phyloP scores from a whole-genome alignment of 2,797 vertebrate genomes.

The Chelon labrosus region DNA sequence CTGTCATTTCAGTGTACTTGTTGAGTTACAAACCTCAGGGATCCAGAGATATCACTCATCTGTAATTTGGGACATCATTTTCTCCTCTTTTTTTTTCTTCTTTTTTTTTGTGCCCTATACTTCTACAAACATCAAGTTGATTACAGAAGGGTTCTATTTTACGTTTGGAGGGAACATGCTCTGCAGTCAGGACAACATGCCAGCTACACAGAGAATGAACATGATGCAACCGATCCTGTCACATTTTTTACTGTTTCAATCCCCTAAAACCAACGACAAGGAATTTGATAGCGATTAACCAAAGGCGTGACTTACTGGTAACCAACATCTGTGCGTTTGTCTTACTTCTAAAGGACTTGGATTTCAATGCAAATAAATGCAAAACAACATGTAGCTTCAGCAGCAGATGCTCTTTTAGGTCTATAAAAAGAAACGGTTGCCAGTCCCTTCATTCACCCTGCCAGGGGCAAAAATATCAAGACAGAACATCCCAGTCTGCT shows the following conservation, averaged over 20 bases:
- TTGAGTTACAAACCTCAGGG: conserved; percentile 25
- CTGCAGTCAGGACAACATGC: conserved; percentile 79
- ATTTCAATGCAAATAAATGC: conserved; percentile 42
- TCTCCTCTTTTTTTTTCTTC: conserved; percentile 7
- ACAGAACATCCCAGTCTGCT: conserved; percentile 30
- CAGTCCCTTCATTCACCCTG: conserved; percentile 7
- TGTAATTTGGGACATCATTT: conserved; percentile 33
- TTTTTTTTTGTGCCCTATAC: conserved; percentile 32
- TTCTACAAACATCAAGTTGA: conserved; percentile 64
- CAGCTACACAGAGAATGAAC: conserved; percentile 72
- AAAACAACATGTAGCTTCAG: conserved; percentile 32
- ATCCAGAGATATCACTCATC: conserved; percentile 33
- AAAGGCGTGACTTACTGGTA: conserved; percentile 9
- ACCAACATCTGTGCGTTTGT: conserved; percentile 31
- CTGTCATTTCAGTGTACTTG: conserved; percentile 3
- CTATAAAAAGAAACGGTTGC: conserved; percentile 11
- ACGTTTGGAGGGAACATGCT: conserved; percentile 75
- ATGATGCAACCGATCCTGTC: conserved; percentile 64
- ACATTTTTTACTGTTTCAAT: conserved; percentile 37
- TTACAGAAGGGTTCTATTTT: conserved; percentile 58
- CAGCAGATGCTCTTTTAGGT: conserved; percentile 35
- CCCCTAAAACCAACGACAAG: conserved; percentile 37
- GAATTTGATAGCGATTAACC: conserved; percentile 23
- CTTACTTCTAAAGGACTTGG: conserved; percentile 17
- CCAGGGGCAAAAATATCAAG: conserved; percentile 29